A percentile compares a stretch with the other conserved stretches of the same genome.
Conservation (phyloP, 2,113 vertebrate genomes). For the Myodes glareolus region DNA sequence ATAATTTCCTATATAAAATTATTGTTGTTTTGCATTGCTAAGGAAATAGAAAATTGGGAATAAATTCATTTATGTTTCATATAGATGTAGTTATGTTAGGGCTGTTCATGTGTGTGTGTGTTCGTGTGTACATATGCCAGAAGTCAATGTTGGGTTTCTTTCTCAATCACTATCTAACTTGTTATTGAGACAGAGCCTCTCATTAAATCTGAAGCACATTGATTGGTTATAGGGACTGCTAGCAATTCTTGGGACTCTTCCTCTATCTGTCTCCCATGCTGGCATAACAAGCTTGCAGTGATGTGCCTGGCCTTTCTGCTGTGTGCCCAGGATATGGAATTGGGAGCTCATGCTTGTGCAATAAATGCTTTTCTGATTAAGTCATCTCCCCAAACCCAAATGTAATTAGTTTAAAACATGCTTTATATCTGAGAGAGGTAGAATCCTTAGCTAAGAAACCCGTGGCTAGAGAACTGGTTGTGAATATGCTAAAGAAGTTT, state of each 20-base stretch:
- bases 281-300: neutral
- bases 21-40: neutral
- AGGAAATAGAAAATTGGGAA: neutral
- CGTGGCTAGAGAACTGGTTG: neutral
- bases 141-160: neutral
- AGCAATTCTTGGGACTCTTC: neutral
- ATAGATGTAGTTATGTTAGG: neutral
- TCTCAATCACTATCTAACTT: neutral
- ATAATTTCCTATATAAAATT: neutral
- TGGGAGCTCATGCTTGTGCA: neutral
- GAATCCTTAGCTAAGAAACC: neutral
- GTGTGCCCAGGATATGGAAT: rapidly evolving
- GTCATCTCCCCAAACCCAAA: too few species aligned
- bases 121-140: neutral
- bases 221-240: neutral
- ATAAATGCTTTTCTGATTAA: neutral
- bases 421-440: neutral
- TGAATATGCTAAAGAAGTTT: neutral
- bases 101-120: neutral
- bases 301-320: neutral
- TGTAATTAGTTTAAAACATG: neutral
- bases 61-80: neutral
- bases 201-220: neutral
- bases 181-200: neutral
- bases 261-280: neutral